Base-by-base conservation (phyloP, 2,888 invertebrate genomes). In the Apamea sordens region DNA sequence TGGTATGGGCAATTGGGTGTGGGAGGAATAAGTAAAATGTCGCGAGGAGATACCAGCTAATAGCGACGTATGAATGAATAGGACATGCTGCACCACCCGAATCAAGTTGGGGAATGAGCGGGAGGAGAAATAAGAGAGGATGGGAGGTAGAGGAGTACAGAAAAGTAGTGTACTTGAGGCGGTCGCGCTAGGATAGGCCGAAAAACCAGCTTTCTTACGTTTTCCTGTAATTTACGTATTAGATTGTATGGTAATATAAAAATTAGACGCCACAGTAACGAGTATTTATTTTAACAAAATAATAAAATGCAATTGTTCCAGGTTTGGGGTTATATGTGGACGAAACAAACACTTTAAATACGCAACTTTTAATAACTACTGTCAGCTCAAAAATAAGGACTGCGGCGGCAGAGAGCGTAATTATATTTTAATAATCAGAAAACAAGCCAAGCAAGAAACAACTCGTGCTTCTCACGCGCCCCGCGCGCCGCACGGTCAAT, bases 281-380 rank as follows among this genome's bases (percentile, higher is more conserved):
- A 36, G 24, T 18, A 70, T 53, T 10, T n/a, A n/a, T 50, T 50
- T 15, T 24, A 65, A 18, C 15, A 44, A 44, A 68, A 21, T 44
- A 44, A 71, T n/a, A 11, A 41, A 71, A n/a, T 71, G 3, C 7
- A 41, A 41, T 59, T 76, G n/a, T 79, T 85, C 67, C 80, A 93
- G 93, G 4, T 93, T 83, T 59, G 93, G 93, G 2, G 13, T 0
- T n/a, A 56, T 93, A n/a, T 93, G 93, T 70, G 93, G 84, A 1
- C 85, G 90, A 73, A 86, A 90, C 70, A 82, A 67, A 50, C 0
- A 77, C 0, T 84, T 36, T 8, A 8, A 59, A 0, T 76, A 90
- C n/a, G 68, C 81, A 63, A 88, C 91, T 0, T 93, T 92, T 69
- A 7, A 73, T 0, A 86, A 86, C 63, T 92, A 90, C 75, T 93